Percentiles rank a stretch among this genome's conserved stretches.
These are phyloP conservation scores for Ectemnius lituratus DNA, from an alignment of 2,888 invertebrate species.

Conservation along the genomic window DNA sequence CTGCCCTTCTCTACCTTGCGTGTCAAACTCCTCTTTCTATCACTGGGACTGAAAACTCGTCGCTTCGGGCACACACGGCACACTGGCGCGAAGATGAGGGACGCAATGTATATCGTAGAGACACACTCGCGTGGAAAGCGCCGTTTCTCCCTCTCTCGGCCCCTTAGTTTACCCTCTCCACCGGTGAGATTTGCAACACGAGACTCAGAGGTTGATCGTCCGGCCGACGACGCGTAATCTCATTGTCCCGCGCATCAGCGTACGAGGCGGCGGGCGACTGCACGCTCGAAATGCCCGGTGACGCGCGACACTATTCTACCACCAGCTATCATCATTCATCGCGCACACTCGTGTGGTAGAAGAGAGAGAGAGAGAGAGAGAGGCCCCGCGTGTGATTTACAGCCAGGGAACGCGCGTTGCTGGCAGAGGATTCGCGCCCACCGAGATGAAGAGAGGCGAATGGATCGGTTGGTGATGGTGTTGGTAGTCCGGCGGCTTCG, in stretches of 20 bases:
- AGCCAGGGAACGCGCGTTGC: slow-evolving; percentile 10
- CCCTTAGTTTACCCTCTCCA: neutral
- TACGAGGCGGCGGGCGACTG: slow-evolving; percentile 26
- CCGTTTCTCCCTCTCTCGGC: no score
- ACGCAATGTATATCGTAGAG: neutral
- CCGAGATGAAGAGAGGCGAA: neutral
- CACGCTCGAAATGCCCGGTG: slow-evolving; percentile 29
- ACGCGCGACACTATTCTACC: slow-evolving; percentile 35
- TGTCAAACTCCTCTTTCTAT: no score
- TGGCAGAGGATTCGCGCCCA: neutral
- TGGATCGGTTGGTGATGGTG: neutral
- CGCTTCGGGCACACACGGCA: neutral
- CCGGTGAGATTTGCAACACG: neutral
- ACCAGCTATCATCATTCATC: slow-evolving; percentile 45
- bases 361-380: no score
- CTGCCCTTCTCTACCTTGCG: neutral
- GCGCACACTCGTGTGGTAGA: slow-evolving; percentile 41
- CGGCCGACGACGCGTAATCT: slow-evolving; percentile 19
- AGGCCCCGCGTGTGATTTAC: slow-evolving; percentile 54
- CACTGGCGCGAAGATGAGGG: neutral
- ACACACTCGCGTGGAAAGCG: neutral
- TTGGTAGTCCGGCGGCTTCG: neutral
- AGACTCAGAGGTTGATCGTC: slow-evolving; percentile 16
- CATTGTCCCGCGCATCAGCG: slow-evolving; percentile 23
- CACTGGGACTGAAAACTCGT: neutral